Evolutionary conservation across 2,888 invertebrate species (phyloP).

Genomic region (Lepidochrysops patricia): DNA sequence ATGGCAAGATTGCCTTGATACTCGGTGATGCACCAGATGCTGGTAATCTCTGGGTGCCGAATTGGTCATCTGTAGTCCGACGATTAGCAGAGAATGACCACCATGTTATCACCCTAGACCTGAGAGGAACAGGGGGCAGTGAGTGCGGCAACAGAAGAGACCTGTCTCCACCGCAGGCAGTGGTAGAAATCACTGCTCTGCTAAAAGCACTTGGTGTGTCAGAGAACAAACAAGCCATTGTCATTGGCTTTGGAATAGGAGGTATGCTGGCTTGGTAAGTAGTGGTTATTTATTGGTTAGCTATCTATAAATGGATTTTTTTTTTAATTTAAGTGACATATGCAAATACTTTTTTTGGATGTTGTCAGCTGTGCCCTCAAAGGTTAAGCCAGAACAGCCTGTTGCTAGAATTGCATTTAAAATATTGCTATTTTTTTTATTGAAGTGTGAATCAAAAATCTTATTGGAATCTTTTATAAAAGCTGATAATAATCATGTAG

Average conservation of each 20-base stretch:
- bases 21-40: constrained; percentile 59
- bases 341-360: too few species aligned
- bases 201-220: constrained; percentile 52
- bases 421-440: too few species aligned
- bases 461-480: too few species aligned
- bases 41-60: constrained; percentile 48
- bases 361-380: too few species aligned
- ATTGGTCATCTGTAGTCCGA: constrained; percentile 47
- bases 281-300: neutral
- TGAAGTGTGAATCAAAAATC: too few species aligned
- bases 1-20: constrained; percentile 48
- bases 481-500: too few species aligned
- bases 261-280: constrained; percentile 65
- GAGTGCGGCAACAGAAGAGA: constrained; percentile 51
- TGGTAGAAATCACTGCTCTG: constrained; percentile 50
- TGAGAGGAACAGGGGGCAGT: constrained; percentile 61
- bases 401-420: too few species aligned
- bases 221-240: constrained; percentile 43
- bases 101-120: constrained; percentile 55
- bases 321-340: too few species aligned
- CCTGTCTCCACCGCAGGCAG: constrained; percentile 50
- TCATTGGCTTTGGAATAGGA: constrained; percentile 62
- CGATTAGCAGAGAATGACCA: constrained; percentile 45
- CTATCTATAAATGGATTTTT: neutral
- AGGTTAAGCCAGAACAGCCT: too few species aligned